phyloP scores from a whole-genome alignment of 2,113 vertebrate species.

The Salvator merianae region DNA sequence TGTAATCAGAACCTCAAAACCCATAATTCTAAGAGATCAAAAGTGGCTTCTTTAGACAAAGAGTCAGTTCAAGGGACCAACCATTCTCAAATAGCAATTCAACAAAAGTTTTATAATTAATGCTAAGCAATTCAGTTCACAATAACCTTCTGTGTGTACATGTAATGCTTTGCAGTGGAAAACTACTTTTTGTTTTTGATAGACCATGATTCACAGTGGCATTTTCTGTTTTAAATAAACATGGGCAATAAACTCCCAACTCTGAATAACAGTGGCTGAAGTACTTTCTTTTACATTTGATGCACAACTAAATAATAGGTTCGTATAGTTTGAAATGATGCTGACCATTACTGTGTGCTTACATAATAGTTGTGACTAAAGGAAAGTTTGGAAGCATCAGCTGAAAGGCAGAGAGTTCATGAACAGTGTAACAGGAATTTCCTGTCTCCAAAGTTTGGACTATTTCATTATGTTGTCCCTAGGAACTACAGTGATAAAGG shows the following conservation, averaged over 20 bases:
- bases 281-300: neutral
- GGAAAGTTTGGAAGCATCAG: neutral
- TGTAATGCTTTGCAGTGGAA: neutral
- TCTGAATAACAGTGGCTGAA: neutral
- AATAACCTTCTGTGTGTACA: neutral
- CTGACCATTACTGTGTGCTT: neutral
- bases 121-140: neutral
- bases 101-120: neutral
- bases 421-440: neutral
- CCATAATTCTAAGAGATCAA: no score
- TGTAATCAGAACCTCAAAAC: no score
- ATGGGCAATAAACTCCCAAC: no score
- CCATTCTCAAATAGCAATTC: no score
- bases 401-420: neutral
- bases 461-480: no score
- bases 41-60: no score
- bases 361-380: neutral
- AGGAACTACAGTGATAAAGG: no score
- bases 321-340: neutral
- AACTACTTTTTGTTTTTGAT: neutral
- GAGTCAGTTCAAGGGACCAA: no score
- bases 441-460: no score
- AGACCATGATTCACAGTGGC: no score
- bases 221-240: no score
- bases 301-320: neutral